Conservation (phyloP, 1,140 invertebrate genomes). For the Ceratina calcarata region DNA sequence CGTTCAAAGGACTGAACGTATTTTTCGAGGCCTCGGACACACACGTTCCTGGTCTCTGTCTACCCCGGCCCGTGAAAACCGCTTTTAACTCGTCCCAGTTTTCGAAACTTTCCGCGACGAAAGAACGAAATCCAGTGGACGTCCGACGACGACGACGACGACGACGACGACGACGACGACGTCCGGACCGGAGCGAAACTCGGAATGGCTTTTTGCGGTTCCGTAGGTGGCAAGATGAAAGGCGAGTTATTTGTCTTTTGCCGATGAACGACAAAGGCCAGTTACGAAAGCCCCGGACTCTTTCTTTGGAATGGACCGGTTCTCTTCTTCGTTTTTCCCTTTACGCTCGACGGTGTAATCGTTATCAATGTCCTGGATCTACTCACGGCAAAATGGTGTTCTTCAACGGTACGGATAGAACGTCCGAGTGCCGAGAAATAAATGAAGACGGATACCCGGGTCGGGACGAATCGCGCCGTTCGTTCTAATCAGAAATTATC, state of each 20-base stretch:
- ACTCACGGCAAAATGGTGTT: background rate
- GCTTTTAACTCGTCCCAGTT: constrained; percentile 33
- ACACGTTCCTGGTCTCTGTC: background rate
- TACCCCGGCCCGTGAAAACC: constrained; percentile 3
- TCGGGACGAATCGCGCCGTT: background rate
- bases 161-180: background rate
- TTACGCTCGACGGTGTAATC: background rate
- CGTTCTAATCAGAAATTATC: background rate
- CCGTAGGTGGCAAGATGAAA: constrained; percentile 48
- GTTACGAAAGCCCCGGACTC: constrained; percentile 16
- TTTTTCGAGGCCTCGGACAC: constrained; percentile 6
- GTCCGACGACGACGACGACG: constrained; percentile 31
- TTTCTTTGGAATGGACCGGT: background rate
- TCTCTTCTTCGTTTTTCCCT: background rate
- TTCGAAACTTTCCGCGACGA: background rate
- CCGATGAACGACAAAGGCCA: constrained; percentile 40
- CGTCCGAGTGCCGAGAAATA: background rate
- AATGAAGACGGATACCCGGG: background rate
- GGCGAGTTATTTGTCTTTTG: constrained; percentile 47
- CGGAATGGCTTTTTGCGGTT: constrained; percentile 35
- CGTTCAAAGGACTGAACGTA: constrained; percentile 16
- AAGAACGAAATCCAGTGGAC: constrained; percentile 47
- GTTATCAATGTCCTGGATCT: background rate
- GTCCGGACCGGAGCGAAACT: constrained; percentile 36
- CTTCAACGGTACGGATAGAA: background rate